phyloP scores from a whole-genome alignment of 1,140 invertebrate genomes.

The Tribolium castaneum region DNA sequence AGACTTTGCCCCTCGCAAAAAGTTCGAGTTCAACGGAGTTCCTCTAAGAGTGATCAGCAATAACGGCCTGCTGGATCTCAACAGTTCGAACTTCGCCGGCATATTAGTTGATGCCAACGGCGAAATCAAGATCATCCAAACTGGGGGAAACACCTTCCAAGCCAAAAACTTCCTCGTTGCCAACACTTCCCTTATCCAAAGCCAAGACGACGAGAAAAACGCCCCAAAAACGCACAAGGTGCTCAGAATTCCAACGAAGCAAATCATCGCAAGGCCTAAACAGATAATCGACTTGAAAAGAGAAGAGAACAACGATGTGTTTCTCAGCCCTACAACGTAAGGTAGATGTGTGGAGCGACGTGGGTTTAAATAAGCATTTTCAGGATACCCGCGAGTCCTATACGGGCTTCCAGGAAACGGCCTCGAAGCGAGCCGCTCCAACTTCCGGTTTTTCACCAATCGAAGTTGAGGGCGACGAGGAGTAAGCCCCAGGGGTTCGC shows the following conservation, averaged over 20 bases:
- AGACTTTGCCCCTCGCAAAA: constrained; percentile 76
- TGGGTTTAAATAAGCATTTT: constrained; percentile 21
- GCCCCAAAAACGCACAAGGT: constrained; percentile 59
- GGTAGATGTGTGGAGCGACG: constrained; percentile 30
- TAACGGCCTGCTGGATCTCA: constrained; percentile 72
- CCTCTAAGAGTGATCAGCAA: constrained; percentile 73
- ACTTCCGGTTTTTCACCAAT: constrained; percentile 66
- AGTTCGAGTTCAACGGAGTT: constrained; percentile 70
- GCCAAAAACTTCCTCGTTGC: constrained; percentile 67
- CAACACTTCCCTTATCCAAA: constrained; percentile 63
- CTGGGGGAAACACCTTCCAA: constrained; percentile 57
- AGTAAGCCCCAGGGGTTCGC: constrained; percentile 66
- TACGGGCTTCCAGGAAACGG: constrained; percentile 72
- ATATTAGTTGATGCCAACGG: constrained; percentile 74
- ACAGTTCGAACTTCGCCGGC: constrained; percentile 69
- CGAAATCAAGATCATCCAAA: constrained; percentile 74
- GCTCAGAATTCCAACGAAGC: constrained; percentile 55
- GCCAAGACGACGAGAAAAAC: constrained; percentile 53
- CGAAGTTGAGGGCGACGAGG: constrained; percentile 69
- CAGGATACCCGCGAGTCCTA: constrained; percentile 73
- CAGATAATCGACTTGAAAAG: constrained; percentile 64
- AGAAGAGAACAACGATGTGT: constrained; percentile 76
- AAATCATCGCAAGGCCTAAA: constrained; percentile 62
- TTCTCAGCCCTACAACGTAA: constrained; percentile 78
- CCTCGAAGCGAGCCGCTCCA: constrained; percentile 73